Conservation (phyloP, 2,888 invertebrate species). For the Crepidodera aurea region DNA sequence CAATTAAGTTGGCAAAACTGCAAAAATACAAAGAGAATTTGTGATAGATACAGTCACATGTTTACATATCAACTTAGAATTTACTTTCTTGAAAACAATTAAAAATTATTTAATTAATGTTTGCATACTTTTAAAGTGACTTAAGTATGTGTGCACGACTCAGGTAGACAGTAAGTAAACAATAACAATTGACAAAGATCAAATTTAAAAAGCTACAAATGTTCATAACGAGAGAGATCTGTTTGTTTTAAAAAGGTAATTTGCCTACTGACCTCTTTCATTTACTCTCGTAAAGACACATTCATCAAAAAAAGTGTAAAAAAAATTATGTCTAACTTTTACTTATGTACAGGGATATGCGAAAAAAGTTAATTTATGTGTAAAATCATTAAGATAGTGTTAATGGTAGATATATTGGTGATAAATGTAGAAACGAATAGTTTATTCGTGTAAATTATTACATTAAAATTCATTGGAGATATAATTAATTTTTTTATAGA, state of each 20-base stretch:
- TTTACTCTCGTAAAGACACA: constrained; percentile 22
- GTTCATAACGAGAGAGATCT: constrained; percentile 26
- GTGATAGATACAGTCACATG: too few species aligned
- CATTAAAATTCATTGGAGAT: too few species aligned
- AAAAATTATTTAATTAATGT: too few species aligned
- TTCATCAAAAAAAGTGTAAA: constrained; percentile 15
- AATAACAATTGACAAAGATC: constrained; percentile 14
- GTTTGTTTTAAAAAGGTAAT: constrained; percentile 33
- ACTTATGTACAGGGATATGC: constrained; percentile 4
- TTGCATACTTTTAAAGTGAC: not conserved
- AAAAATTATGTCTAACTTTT: constrained; percentile 14
- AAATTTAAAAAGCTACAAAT: constrained; percentile 17
- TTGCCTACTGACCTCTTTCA: constrained; percentile 36
- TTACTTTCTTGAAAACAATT: too few species aligned
- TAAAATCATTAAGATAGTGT: too few species aligned
- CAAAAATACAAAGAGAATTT: too few species aligned
- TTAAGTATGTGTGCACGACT: constrained; percentile 4
- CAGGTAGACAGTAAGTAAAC: constrained; percentile 7
- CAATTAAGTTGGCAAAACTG: too few species aligned
- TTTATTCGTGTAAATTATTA: too few species aligned
- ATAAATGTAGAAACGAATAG: too few species aligned
- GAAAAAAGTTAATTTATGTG: not conserved
- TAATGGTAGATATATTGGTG: too few species aligned
- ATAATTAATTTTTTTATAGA: too few species aligned
- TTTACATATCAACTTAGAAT: too few species aligned